Evolutionary conservation across 2,113 vertebrate genomes (phyloP).

Genomic region (Salvelinus alpinus): DNA sequence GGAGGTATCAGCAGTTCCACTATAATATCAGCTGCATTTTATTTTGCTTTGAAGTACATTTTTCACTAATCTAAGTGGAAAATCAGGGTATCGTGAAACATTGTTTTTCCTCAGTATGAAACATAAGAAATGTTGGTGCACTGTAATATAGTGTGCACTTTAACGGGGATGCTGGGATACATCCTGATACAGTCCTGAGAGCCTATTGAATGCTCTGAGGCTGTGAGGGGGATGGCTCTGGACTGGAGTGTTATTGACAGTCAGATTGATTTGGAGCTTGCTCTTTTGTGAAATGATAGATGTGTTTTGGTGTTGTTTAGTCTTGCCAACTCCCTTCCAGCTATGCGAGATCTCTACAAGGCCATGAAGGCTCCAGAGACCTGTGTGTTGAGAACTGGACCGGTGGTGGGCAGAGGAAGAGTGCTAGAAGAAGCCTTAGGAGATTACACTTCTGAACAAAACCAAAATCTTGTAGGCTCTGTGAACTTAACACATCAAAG

Average conservation of each 20-base stretch:
- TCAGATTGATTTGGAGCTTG: slow-evolving; percentile 60
- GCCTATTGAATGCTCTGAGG: slow-evolving; percentile 40
- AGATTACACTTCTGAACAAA: slow-evolving; percentile 30
- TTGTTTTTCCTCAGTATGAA: background rate
- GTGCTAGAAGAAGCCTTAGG: slow-evolving; percentile 21
- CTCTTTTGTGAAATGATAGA: slow-evolving; percentile 64
- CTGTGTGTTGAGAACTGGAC: slow-evolving; percentile 9
- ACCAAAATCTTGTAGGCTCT: slow-evolving; percentile 15
- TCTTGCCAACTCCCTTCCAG: slow-evolving; percentile 49
- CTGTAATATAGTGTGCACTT: too few relatives aligned
- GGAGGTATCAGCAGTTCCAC: slow-evolving; percentile 18
- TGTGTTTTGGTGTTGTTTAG: slow-evolving; percentile 51
- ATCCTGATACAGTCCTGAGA: slow-evolving; percentile 13
- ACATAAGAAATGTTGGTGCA: too few relatives aligned
- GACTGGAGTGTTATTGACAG: slow-evolving; percentile 59
- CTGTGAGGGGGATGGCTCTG: slow-evolving; percentile 28
- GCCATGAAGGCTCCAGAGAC: slow-evolving; percentile 33
- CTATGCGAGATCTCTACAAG: slow-evolving; percentile 10
- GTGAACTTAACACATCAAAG: too few relatives aligned
- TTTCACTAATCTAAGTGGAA: background rate
- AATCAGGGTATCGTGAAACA: slow-evolving; percentile 3
- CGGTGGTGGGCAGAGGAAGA: too few relatives aligned
- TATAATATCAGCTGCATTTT: background rate
- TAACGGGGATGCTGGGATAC: too few relatives aligned
- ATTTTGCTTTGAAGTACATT: slow-evolving; percentile 1